Evolutionary conservation across 2,888 invertebrate species (phyloP), one percentile per base, ranked within the genome.

Genomic region (Trachelus iudaicus): DNA sequence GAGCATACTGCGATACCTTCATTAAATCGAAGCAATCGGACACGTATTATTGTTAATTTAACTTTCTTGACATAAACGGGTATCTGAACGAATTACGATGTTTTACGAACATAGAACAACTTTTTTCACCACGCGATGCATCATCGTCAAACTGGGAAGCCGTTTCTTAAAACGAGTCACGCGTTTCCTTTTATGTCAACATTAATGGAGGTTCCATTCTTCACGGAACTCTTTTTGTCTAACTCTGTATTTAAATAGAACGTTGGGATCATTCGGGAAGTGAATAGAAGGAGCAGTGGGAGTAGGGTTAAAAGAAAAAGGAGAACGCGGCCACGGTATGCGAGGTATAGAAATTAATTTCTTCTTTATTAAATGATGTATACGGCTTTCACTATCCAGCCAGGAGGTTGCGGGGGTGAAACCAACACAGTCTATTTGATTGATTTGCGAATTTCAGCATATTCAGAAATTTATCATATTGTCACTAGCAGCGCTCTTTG

Each of bases 11-110:
- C 76, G 79, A 79, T 82, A 81, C 80, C 80, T 83, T 81, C 79
- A 81, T 83, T 84, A 81, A 84, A 81, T 79, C 81, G 81, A 82
- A 82, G 81, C 82, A 84, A 84, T 84, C 78, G 81, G 79, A 56
- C 56, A 56, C 23, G 56, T 56, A 56, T 23, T 56, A 56, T 9
- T 56, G 56, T 23, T 56, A 56, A 23, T 23, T 56, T 56, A 15
- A 2, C 23, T 56, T 9, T 56, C 15, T 23, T 56, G 23, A 56
- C 4, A 9, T 23, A 23, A 56, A 56, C 23, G 6, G 23, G 23
- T 40, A 15, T 40, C 15, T 23, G 23, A 56, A 9, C 9, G 56
- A 56, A 9, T 23, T 1, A 40, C 4, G 4, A 15, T 40, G 37
- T 40, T 40, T 15, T 40, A 9, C 23, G 23, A 23, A 23, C 23